Evolutionary conservation across 2,888 invertebrate species (phyloP).

Genomic region (Ectemnius continuus): DNA sequence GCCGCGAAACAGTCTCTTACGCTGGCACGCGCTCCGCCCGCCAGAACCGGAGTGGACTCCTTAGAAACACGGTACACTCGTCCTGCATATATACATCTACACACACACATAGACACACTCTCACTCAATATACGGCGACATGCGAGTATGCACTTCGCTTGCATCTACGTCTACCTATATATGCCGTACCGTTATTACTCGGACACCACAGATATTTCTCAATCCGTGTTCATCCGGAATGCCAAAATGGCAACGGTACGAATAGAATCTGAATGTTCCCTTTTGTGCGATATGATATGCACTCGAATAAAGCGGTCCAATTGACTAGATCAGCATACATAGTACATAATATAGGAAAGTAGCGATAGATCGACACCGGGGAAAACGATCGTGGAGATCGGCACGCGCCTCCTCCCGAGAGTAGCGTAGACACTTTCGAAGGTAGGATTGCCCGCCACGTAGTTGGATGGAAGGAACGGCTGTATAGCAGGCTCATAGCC

Average conservation of each 20-base stretch:
- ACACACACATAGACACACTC: not conserved
- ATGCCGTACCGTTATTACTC: no score
- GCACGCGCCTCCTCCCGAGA: not conserved
- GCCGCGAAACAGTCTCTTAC: slow-evolving; percentile 55
- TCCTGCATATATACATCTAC: slow-evolving; percentile 29
- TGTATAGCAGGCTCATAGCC: not conserved
- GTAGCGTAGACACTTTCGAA: not conserved
- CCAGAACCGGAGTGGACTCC: slow-evolving; percentile 44
- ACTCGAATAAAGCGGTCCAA: no score
- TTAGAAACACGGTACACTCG: slow-evolving; percentile 40
- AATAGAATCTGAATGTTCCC: no score
- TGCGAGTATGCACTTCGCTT: slow-evolving; percentile 19
- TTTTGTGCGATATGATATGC: no score
- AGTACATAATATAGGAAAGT: not conserved
- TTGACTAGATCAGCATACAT: no score
- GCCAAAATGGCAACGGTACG: no score
- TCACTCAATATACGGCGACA: not conserved
- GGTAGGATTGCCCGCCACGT: not conserved
- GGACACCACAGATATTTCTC: no score
- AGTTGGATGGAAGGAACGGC: not conserved
- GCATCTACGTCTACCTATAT: not conserved
- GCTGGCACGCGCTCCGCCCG: slow-evolving; percentile 53
- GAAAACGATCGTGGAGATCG: not conserved
- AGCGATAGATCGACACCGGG: not conserved
- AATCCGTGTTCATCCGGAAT: no score